A percentile compares a stretch with the other conserved stretches of the same genome.
Conservation (phyloP, 2,113 vertebrate species). For the Channa argus region DNA sequence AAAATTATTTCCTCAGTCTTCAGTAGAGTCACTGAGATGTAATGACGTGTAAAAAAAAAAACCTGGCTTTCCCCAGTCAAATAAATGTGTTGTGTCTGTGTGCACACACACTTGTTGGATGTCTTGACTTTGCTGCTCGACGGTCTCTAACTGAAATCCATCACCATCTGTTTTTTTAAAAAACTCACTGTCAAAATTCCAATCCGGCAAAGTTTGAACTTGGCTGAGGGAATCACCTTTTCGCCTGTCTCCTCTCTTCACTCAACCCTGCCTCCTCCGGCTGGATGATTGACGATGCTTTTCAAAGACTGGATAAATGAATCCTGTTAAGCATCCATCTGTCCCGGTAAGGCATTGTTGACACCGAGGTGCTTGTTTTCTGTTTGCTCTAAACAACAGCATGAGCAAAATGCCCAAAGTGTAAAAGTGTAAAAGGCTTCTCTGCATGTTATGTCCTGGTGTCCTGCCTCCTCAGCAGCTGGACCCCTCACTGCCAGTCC, state of each 20-base stretch:
- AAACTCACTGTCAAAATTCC: background rate
- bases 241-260: background rate
- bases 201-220: background rate
- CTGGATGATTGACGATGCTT: conserved; percentile 20
- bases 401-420: conserved; percentile 3
- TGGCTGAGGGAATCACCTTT: too few relatives aligned
- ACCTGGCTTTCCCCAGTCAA: background rate
- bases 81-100: background rate
- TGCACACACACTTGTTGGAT: background rate
- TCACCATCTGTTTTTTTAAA: background rate
- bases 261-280: conserved; percentile 8
- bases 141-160: background rate
- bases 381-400: background rate
- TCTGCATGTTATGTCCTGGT: background rate
- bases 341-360: background rate
- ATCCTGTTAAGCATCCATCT: conserved; percentile 13
- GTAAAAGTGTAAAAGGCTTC: conserved; percentile 5
- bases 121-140: background rate
- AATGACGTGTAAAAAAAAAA: conserved; percentile 1
- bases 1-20: background rate
- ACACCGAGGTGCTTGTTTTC: background rate
- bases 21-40: background rate
- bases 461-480: conserved; percentile 54
- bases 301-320: background rate
- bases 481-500: conserved; percentile 46